Conservation (phyloP, 2,888 invertebrate species). For the Malthinus seriepunctatus region DNA sequence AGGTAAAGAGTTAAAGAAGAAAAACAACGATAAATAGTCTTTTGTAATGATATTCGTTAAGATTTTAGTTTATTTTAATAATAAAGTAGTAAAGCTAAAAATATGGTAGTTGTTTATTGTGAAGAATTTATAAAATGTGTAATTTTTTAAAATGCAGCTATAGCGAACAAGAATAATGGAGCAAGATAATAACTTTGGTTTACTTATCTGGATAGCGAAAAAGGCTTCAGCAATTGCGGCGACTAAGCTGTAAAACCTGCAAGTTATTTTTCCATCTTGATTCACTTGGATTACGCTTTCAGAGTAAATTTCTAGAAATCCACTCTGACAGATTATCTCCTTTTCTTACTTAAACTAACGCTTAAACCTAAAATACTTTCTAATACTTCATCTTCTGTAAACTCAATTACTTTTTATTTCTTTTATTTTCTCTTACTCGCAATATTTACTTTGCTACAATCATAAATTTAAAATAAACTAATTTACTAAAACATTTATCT, state of each 20-base stretch:
- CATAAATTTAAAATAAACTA: neutral
- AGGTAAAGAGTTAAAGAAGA: neutral
- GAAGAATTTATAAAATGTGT: constrained; percentile 22
- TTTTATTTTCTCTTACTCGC: neutral
- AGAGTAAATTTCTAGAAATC: constrained; percentile 37
- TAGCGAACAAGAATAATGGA: constrained; percentile 41
- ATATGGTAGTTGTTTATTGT: no score
- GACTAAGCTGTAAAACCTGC: constrained; percentile 40
- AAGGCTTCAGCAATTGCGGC: constrained; percentile 38
- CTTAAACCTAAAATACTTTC: constrained; percentile 23
- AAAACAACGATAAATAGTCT: neutral
- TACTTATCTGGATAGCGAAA: constrained; percentile 39
- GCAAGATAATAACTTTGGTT: constrained; percentile 40
- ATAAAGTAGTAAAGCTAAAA: no score
- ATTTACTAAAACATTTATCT: neutral
- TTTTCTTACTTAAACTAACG: constrained; percentile 30
- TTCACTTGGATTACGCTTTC: constrained; percentile 41
- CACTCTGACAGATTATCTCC: constrained; percentile 32
- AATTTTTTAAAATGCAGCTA: constrained; percentile 23
- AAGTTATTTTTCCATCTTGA: constrained; percentile 41
- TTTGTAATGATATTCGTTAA: no score
- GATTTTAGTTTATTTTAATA: neutral
- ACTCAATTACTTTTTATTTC: constrained; percentile 19
- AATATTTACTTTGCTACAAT: neutral
- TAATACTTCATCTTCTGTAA: constrained; percentile 13